Conservation (phyloP, 2,888 invertebrate species). For the Ichneumoninae sp. region DNA sequence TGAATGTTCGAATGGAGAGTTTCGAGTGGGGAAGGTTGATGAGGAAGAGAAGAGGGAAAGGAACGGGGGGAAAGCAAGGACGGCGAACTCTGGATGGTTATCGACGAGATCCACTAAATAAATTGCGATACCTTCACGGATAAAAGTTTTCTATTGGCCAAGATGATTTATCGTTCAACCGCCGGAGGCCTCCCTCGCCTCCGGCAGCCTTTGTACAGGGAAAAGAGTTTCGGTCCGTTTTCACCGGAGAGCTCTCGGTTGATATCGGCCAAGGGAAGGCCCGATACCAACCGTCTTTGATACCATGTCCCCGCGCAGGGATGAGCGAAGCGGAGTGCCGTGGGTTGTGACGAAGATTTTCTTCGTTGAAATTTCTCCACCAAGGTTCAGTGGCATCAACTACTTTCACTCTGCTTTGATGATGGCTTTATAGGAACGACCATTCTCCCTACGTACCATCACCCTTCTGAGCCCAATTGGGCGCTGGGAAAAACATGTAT, state of each 20-base stretch:
- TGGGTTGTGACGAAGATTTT: slow-evolving; percentile 33
- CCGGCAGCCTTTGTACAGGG: slow-evolving; percentile 20
- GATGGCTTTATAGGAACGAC: slow-evolving; percentile 17
- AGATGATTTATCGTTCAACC: slow-evolving; percentile 55
- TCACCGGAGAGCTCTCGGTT: slow-evolving; percentile 19
- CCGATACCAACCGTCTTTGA: slow-evolving; percentile 11
- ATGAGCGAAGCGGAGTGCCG: neutral
- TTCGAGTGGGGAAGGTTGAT: slow-evolving; percentile 23
- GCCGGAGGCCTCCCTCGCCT: slow-evolving; percentile 20
- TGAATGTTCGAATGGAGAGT: slow-evolving; percentile 29
- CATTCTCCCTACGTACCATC: neutral
- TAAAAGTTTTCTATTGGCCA: slow-evolving; percentile 60
- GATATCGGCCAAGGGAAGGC: slow-evolving; percentile 31
- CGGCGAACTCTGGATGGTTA: slow-evolving; percentile 23
- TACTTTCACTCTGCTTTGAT: slow-evolving; percentile 22
- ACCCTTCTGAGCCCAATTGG: slow-evolving; percentile 8
- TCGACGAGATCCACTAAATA: slow-evolving; percentile 56
- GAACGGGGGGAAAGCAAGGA: neutral
- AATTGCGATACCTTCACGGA: slow-evolving; percentile 55
- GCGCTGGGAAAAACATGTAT: neutral
- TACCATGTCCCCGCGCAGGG: neutral
- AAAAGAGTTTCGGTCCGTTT: slow-evolving; percentile 23
- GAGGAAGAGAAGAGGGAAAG: slow-evolving; percentile 39
- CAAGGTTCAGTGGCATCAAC: neutral
- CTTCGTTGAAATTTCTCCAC: neutral